Base-by-base conservation (phyloP, 1,140 invertebrate genomes). In the Samia ricini region DNA sequence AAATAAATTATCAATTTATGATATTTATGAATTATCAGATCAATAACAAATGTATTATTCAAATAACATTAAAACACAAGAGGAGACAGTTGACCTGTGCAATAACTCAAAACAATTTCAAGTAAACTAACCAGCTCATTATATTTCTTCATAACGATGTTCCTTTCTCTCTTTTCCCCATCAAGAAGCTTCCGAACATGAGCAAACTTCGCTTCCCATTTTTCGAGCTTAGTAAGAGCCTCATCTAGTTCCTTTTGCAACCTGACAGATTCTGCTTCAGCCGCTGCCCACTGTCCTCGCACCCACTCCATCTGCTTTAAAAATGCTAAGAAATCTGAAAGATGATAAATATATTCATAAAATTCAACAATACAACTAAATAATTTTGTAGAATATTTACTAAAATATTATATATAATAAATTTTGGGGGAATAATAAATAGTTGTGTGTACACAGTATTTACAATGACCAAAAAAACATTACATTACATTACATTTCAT, bases 101-200 rank as follows among this genome's bases (percentile, higher is more conserved):
- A 12, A 42, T 1, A 42, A 42, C 33, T 15, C 3, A 42, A 10
- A 42, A 15, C 4, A 42, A 42, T 15, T 42, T 42, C 4, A 42
- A 42, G 33, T 4, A 42, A 26, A 42, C 74, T 61, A 68, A 89
- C 87, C 77, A 88, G 60, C 61, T 89, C 87, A 81, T 73, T 89
- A 68, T 88, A 89, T 48, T 89, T 89, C 66, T 88, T 88, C 58
- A 88, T 56, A 6, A 88, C 79, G 71, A 88, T 79, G 68, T 86
- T 89, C 22, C 95, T 89, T 60, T 92, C 93, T 67, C 93, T 93
- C 68, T 95, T 95, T 74, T 97, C 96, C 49, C 93, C 91, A 78
- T 97, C 96, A 5, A 97, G 89, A 33, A 97, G 89, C 63, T 94
- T 94, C 55, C 96, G 93, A 0, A 95, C 95, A 78, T 96, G 94